Conservation (phyloP, 2,113 vertebrate species). For the Helogale parvula region DNA sequence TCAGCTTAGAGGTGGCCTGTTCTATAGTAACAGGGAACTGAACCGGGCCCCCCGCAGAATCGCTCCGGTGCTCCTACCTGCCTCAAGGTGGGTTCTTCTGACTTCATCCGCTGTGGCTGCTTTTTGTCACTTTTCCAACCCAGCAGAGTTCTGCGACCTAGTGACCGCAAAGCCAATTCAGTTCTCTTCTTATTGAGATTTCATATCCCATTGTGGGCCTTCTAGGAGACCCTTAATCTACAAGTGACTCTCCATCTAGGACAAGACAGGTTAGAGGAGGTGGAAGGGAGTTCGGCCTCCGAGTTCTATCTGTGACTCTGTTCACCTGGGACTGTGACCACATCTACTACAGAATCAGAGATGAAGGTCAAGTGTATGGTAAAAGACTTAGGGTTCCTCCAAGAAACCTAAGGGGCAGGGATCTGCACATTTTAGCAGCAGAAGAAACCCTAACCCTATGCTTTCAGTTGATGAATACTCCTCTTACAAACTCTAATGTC, state of each 20-base stretch:
- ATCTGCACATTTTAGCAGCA: not conserved
- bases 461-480: not conserved
- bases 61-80: not conserved
- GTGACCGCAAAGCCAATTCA: constrained; percentile 8
- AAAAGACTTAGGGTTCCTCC: not conserved
- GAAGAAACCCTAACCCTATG: not conserved
- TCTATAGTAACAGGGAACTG: not conserved
- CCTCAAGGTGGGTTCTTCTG: not conserved
- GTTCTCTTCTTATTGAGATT: not conserved
- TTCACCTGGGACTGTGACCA: not conserved
- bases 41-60: not conserved
- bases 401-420: not conserved
- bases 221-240: not conserved
- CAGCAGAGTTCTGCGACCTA: constrained; percentile 17
- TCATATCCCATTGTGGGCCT: not conserved
- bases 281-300: not conserved
- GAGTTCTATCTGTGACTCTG: not conserved
- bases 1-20: not conserved
- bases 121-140: not conserved
- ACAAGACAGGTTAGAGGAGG: not conserved
- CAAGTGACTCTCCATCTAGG: not conserved
- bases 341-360: not conserved
- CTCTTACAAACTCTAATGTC: not conserved
- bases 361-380: not conserved
- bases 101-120: not conserved